Base-by-base conservation (phyloP, 1,140 invertebrate genomes). In the Pogonus chalceus region DNA sequence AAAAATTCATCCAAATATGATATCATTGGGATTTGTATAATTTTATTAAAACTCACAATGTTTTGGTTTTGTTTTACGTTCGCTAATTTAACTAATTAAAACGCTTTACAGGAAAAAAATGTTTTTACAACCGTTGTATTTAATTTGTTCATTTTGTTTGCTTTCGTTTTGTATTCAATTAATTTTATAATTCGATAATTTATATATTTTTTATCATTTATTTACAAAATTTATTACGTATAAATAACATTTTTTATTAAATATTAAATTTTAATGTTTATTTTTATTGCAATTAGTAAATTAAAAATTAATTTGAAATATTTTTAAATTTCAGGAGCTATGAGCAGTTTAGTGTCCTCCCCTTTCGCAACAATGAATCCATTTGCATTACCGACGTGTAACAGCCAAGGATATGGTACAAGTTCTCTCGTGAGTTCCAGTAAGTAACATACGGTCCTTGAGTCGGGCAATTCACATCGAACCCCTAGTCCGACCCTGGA, bases 311-410 rank as follows among this genome's bases (percentile, higher is more conserved):
- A n/a, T n/a, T n/a, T n/a, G n/a, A n/a, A n/a, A n/a, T n/a, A n/a
- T n/a, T n/a, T n/a, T n/a, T n/a, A n/a, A n/a, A n/a, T 43, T 10
- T 18, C 18, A 43, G 37, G 72, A 82, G 79, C 79, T 70, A 71
- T 82, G 73, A 76, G 87, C 65, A 83, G 89, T 58, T 76, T 92
- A 50, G 86, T 90, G 20, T 83, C 85, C 20, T 88, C 87, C 35
- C 85, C 87, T 20, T 90, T 90, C 73, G 79, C 81, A 20, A 83
- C 84, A 60, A 88, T 92, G 76, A 92, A 92, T 68, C 90, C 89
- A 31, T 92, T 93, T 76, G 88, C 89, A 56, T 77, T 93, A 65
- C 88, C 90, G 18, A 90, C 89, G 35, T 92, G 89, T 73, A 90
- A 84, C 67, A 80, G 83, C 20, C 90, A 92, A 69, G 80, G 85